Evolutionary conservation across 2,888 invertebrate genomes (phyloP).

Genomic region (Pegoplata infirma): DNA sequence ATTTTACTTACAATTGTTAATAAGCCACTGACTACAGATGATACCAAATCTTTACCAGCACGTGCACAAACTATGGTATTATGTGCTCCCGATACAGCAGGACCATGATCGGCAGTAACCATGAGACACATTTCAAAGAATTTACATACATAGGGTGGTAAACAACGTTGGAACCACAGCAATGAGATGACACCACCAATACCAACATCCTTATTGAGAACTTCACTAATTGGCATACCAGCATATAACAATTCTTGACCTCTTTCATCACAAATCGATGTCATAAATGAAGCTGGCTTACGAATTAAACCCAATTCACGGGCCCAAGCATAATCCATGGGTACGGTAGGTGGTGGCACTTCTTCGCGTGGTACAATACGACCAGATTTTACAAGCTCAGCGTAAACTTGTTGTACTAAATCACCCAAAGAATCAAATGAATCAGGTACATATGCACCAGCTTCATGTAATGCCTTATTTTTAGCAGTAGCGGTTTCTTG

Average conservation of each 20-base stretch:
- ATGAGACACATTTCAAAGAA: slow-evolving; percentile 99
- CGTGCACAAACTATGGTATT: slow-evolving; percentile 98
- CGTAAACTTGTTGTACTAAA: slow-evolving; percentile 86
- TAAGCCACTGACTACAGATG: slow-evolving; percentile 96
- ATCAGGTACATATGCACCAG: slow-evolving; percentile 93
- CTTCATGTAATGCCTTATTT: slow-evolving; percentile 88
- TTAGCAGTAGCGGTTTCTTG: slow-evolving; percentile 96
- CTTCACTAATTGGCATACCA: slow-evolving; percentile 92
- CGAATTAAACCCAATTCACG: slow-evolving; percentile 96
- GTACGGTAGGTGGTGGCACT: slow-evolving; percentile 98
- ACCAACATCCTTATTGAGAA: slow-evolving; percentile 95
- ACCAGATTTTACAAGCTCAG: slow-evolving; percentile 87
- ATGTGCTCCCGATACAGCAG: slow-evolving; percentile 98
- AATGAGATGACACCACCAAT: slow-evolving; percentile 98
- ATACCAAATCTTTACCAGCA: slow-evolving; percentile 98
- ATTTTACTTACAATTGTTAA: slow-evolving; percentile 91
- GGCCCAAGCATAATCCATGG: slow-evolving; percentile 99
- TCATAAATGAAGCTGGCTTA: slow-evolving; percentile 99
- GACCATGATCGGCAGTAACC: slow-evolving; percentile 99
- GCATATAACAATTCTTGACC: slow-evolving; percentile 98
- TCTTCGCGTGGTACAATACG: slow-evolving; percentile 93
- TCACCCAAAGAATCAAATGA: slow-evolving; percentile 96
- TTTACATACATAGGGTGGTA: slow-evolving; percentile 95
- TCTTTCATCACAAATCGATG: slow-evolving; percentile 98
- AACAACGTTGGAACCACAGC: slow-evolving; percentile 98